These are phyloP conservation scores for Drosophila takahashii DNA, from an alignment of 1,140 invertebrate species.

Conservation along the genomic window DNA sequence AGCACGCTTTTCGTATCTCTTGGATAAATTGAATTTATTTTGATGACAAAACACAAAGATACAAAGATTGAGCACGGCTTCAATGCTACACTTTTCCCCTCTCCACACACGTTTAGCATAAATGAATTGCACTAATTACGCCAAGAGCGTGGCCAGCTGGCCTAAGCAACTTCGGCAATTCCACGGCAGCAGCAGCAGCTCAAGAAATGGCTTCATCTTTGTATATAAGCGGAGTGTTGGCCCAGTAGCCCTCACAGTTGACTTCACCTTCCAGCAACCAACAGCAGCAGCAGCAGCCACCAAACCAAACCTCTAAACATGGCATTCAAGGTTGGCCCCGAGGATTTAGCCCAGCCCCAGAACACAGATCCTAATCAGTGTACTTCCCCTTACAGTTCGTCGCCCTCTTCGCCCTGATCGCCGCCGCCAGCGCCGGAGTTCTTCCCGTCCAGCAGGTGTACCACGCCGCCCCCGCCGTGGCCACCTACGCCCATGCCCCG, in stretches of 20 bases:
- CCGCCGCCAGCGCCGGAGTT: constrained; percentile 69
- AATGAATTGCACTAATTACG: constrained; percentile 79
- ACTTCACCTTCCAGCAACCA: constrained; percentile 45
- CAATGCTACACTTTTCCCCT: constrained; percentile 63
- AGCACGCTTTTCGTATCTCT: constrained; percentile 38
- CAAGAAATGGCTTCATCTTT: constrained; percentile 35
- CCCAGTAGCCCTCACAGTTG: constrained; percentile 66
- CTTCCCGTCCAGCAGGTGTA: constrained; percentile 71
- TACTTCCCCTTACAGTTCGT: constrained; percentile 45
- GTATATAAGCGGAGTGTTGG: constrained; percentile 58
- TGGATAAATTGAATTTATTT: constrained; percentile 54
- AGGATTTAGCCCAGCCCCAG: neutral
- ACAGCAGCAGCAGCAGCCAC: constrained; percentile 44
- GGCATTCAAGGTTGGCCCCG: constrained; percentile 74
- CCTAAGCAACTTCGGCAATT: neutral
- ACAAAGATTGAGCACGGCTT: constrained; percentile 34
- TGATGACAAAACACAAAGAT: constrained; percentile 66
- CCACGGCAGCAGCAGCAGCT: neutral
- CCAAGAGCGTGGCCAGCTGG: constrained; percentile 40
- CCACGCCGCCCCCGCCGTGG: constrained; percentile 69
- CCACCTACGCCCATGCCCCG: constrained; percentile 47
- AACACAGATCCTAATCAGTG: constrained; percentile 9
- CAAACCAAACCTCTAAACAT: constrained; percentile 39
- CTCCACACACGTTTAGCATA: constrained; percentile 68
- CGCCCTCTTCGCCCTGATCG: constrained; percentile 74